Evolutionary conservation across 2,888 invertebrate genomes (phyloP), one percentile per base, ranked within the genome.

Genomic region (Dicyrtomina minuta): DNA sequence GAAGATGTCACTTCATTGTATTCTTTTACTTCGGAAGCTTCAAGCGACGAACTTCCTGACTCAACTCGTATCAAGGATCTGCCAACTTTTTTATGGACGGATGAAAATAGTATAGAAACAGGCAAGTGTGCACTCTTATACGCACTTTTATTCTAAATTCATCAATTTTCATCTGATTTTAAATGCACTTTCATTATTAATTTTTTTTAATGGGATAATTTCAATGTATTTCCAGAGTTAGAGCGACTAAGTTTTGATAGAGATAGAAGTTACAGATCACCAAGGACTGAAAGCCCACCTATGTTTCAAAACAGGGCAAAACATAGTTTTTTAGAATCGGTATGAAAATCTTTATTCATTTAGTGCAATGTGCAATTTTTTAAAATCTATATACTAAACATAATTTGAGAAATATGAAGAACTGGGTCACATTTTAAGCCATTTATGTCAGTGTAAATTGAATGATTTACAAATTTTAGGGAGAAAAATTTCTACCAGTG

Each of bases 1-100:
- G 78, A 75, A 10, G 78, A 78, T 66, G 75, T 76, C 0, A 74
- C 73, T 33, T 78, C 78, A 4, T 55, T 78, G 8, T 71, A 73
- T 26, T 77, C 77, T 1, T 76, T 68, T 39, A 72, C 70, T 20
- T 78, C 78, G 0, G 78, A 78, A 67, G 71, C 74, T 0, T 76
- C 76, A 15, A 73, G 73, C 64, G 72, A 72, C 44, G 76, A 76
- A 43, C 69, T 71, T 12, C 71, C 67, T 2, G 62, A 66, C 15
- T 72, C 66, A 8, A 72, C 74, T 26, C 60, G 77, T 26, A 73
- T 75, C 2, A 64, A 73, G 10, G 74, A 75, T 59, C 61, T 76
- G 3, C 77, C 77, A n/a, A 68, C 71, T 3, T 77, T 69, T 68
- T 61, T 77, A 5, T 74, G 75, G 75, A 72, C 74, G 20, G 74